Conservation (phyloP, 2,797 vertebrate genomes). For the Etheostoma nigrum region DNA sequence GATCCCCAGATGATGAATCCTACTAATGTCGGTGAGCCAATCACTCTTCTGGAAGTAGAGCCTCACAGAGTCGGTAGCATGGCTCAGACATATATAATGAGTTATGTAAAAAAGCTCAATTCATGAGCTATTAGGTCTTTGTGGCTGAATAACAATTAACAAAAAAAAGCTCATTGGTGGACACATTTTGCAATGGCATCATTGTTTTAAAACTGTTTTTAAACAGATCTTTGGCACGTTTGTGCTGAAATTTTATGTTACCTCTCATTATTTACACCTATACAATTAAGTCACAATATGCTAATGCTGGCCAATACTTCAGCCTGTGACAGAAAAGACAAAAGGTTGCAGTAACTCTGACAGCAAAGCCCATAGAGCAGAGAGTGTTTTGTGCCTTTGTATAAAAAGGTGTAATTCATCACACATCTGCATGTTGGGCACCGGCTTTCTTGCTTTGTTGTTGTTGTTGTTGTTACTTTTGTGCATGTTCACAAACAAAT, state of each 20-base stretch:
- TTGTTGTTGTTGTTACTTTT: conserved; percentile 23
- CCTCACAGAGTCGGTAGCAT: too few relatives aligned
- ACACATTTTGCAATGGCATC: neutral
- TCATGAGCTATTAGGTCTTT: neutral
- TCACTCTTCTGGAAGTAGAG: too few relatives aligned
- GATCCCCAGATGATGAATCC: neutral
- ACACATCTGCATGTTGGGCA: conserved; percentile 13
- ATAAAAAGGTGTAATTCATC: conserved; percentile 17
- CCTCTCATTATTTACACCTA: neutral
- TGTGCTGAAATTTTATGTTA: neutral
- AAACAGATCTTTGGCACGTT: neutral
- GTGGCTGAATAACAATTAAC: neutral
- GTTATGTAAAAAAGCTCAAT: neutral
- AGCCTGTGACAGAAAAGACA: neutral
- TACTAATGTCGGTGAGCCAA: neutral
- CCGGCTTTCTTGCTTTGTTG: conserved; percentile 16
- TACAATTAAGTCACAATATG: neutral
- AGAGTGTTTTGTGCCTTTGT: conserved; percentile 1
- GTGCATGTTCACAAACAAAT: conserved; percentile 32
- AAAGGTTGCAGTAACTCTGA: conserved; percentile 20
- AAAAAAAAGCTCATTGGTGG: neutral
- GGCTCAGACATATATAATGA: neutral
- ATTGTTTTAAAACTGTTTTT: neutral
- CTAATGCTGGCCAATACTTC: neutral
- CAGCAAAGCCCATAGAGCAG: neutral